Conservation (phyloP, 2,888 invertebrate genomes). For the Mantis religiosa region DNA sequence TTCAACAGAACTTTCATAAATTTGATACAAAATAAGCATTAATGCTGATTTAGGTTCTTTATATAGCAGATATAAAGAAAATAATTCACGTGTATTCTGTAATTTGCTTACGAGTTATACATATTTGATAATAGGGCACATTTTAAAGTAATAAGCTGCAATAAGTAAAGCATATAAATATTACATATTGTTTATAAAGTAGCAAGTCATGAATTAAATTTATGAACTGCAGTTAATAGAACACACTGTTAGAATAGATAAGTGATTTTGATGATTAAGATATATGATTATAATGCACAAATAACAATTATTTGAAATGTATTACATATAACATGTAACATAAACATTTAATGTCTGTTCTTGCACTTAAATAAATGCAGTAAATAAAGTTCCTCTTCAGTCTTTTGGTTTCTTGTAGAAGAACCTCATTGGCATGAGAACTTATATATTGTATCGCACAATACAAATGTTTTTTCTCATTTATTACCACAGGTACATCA, state of each 20-base stretch:
- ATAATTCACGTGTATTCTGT: not conserved
- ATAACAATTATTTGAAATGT: too few relatives aligned
- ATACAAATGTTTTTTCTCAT: not conserved
- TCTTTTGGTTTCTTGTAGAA: not conserved
- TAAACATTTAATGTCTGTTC: too few relatives aligned
- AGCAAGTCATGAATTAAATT: not conserved
- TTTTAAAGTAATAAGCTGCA: not conserved
- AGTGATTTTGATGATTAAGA: not conserved
- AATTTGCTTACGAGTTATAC: not conserved
- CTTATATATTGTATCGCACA: not conserved
- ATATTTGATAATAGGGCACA: not conserved
- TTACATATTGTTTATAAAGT: not conserved
- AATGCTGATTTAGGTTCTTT: too few relatives aligned
- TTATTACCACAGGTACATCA: not conserved
- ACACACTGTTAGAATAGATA: not conserved
- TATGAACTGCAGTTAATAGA: not conserved
- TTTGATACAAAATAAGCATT: too few relatives aligned
- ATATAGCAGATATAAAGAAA: not conserved
- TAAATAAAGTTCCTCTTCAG: not conserved
- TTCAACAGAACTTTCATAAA: too few relatives aligned
- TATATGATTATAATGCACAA: too few relatives aligned
- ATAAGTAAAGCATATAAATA: not conserved
- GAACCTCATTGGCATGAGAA: not conserved
- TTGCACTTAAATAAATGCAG: not conserved
- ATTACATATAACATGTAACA: too few relatives aligned